These are phyloP conservation scores for Colletes latitarsis DNA, from an alignment of 1,140 invertebrate species.

Conservation along the genomic window DNA sequence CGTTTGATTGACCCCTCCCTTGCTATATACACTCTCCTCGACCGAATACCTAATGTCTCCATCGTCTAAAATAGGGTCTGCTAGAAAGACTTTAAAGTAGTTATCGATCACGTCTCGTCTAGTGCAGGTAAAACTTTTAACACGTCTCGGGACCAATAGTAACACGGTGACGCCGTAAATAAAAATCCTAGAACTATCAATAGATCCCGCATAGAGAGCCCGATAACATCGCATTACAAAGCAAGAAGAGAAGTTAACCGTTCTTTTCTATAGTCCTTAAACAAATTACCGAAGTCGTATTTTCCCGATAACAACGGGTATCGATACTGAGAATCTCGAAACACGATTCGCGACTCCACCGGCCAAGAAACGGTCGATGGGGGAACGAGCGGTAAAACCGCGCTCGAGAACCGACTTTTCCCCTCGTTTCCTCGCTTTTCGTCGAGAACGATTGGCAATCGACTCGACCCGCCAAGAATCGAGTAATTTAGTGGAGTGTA, in stretches of 20 bases:
- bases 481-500: conserved; percentile 2
- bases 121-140: not conserved
- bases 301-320: not conserved
- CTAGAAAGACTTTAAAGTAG: too few species aligned
- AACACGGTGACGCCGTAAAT: not conserved
- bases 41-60: too few species aligned
- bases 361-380: not conserved
- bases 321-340: not conserved
- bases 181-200: not conserved
- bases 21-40: too few species aligned
- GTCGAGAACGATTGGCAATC: not conserved
- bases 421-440: not conserved
- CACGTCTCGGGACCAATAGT: not conserved
- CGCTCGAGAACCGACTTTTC: not conserved
- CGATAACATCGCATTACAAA: not conserved
- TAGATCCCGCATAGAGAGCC: too few species aligned
- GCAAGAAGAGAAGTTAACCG: too few species aligned
- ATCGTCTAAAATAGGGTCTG: too few species aligned
- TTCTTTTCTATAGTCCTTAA: not conserved
- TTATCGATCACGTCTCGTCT: not conserved
- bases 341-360: not conserved
- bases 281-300: not conserved
- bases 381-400: not conserved
- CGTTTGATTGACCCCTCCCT: too few species aligned
- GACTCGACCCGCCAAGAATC: conserved; percentile 10